Conservation (phyloP, 2,797 vertebrate species). For the Aplochiton taeniatus region DNA sequence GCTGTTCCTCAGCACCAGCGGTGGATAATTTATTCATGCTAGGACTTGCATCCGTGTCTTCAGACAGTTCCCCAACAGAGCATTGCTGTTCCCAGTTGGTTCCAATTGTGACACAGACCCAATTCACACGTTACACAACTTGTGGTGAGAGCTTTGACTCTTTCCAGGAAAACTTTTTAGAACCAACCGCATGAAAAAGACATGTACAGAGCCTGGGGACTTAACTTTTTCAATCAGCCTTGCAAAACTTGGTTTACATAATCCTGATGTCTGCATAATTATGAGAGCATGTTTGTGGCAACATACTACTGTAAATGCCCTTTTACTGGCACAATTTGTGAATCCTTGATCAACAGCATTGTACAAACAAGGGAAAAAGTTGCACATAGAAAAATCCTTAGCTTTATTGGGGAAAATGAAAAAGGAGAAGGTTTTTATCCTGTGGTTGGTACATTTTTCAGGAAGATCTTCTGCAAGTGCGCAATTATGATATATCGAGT, state of each 20-base stretch:
- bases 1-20: conserved; percentile 4
- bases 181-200: neutral
- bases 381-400: neutral
- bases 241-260: neutral
- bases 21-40: conserved; percentile 49
- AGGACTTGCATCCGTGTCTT: conserved; percentile 37
- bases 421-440: conserved; percentile 45
- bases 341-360: conserved; percentile 6
- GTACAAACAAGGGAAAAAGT: neutral
- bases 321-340: no score
- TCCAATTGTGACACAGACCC: conserved; percentile 30
- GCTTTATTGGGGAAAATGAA: neutral
- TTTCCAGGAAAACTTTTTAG: conserved; percentile 9
- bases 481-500: conserved; percentile 59
- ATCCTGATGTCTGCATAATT: conserved; percentile 2
- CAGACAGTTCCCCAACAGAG: conserved; percentile 18
- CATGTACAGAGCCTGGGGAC: neutral
- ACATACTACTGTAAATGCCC: neutral
- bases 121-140: conserved; percentile 28
- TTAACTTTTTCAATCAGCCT: neutral
- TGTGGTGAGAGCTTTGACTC: conserved; percentile 13
- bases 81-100: conserved; percentile 27
- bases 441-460: conserved; percentile 63
- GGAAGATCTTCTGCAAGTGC: conserved; percentile 49
- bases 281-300: neutral